A percentile compares a stretch with the other conserved stretches of the same genome.
Conservation (phyloP, 1,140 invertebrate genomes). For the Leucophenga varia region DNA sequence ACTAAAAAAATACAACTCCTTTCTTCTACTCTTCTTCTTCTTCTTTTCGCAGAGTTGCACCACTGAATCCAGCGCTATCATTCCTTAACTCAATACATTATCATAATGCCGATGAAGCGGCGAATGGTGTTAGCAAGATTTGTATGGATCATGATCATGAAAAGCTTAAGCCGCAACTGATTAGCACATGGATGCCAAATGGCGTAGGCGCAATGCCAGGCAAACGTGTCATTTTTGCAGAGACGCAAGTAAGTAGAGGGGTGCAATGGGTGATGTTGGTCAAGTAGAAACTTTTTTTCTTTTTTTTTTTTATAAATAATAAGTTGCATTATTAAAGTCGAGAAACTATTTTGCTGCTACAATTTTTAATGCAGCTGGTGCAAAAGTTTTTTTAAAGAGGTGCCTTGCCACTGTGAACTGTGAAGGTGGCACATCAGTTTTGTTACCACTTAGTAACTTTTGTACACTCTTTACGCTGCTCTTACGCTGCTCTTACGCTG, state of each 20-base stretch:
- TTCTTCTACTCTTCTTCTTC: neutral
- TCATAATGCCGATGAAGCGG: conserved; percentile 57
- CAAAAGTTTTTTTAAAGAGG: no score
- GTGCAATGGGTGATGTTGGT: no score
- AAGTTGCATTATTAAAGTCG: no score
- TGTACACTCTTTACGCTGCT: no score
- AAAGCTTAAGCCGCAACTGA: conserved; percentile 74
- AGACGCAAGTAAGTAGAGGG: conserved; percentile 84
- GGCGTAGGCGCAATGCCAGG: conserved; percentile 81
- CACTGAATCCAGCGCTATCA: conserved; percentile 59
- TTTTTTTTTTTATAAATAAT: no score
- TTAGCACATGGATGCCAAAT: conserved; percentile 82
- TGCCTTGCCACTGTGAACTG: no score
- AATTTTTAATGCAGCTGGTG: no score
- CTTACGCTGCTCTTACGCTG: no score
- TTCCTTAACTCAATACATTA: conserved; percentile 66
- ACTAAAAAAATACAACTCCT: neutral
- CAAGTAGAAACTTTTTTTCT: no score
- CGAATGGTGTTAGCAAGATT: conserved; percentile 59
- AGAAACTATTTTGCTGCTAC: no score
- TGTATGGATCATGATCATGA: conserved; percentile 87
- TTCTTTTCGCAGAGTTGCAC: conserved; percentile 38
- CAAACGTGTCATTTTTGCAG: conserved; percentile 79
- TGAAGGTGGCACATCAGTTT: no score
- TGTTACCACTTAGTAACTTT: no score